phyloP scores from a whole-genome alignment of 2,113 vertebrate genomes.

The Apus apus region DNA sequence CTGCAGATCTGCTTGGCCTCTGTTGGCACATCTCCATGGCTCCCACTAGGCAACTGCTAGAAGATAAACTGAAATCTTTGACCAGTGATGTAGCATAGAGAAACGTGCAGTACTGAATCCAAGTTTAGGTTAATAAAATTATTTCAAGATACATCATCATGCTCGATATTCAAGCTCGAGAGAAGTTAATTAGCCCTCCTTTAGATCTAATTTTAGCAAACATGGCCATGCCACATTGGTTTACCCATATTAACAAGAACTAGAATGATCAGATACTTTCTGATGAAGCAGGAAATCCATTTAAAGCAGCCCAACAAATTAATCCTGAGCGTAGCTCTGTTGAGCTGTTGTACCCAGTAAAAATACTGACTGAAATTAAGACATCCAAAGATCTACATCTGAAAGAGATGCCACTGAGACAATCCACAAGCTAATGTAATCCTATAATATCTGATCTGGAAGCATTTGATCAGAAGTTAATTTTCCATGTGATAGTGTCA shows the following conservation, averaged over 20 bases:
- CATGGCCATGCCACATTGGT: neutral
- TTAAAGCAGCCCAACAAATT: neutral
- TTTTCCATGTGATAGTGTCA: slow-evolving; percentile 45
- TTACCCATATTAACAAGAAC: neutral
- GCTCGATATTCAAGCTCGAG: neutral
- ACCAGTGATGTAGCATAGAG: neutral
- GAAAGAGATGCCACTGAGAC: neutral
- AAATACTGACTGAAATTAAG: neutral
- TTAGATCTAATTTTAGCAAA: slow-evolving; percentile 4
- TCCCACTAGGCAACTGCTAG: neutral
- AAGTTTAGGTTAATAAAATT: neutral
- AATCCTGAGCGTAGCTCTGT: neutral
- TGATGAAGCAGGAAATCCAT: neutral
- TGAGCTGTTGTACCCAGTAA: neutral
- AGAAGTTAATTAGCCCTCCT: neutral
- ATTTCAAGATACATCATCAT: neutral
- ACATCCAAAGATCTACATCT: neutral
- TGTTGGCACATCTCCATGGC: neutral
- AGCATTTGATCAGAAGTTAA: slow-evolving; percentile 22
- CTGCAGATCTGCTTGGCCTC: neutral
- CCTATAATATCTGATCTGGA: slow-evolving; percentile 52
- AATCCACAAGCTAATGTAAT: slow-evolving; percentile 8
- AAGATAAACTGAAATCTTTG: neutral
- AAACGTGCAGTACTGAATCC: neutral
- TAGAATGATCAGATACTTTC: neutral